These are phyloP conservation scores for Pseudoips prasinana DNA, from an alignment of 2,888 invertebrate genomes.

Conservation along the genomic window DNA sequence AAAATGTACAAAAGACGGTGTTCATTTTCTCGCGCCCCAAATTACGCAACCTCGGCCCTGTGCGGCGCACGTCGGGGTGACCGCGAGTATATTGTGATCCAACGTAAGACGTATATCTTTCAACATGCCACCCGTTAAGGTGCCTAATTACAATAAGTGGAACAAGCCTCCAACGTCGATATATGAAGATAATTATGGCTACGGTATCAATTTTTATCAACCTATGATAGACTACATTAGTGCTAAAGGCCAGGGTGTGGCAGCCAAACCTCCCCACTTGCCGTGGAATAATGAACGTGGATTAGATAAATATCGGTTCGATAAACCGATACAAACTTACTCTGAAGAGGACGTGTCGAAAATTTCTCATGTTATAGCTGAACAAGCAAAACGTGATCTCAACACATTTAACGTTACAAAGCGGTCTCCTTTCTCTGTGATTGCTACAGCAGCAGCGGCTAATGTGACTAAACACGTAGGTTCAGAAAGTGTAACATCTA, in stretches of 20 bases:
- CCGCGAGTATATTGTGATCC: constrained; percentile 44
- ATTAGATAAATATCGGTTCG: constrained; percentile 85
- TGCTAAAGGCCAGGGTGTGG: constrained; percentile 81
- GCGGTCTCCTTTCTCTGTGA: constrained; percentile 83
- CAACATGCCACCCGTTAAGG: constrained; percentile 70
- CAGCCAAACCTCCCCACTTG: constrained; percentile 83
- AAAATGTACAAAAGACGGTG: constrained; percentile 70
- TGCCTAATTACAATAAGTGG: constrained; percentile 73
- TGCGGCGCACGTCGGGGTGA: constrained; percentile 42
- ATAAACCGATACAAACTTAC: constrained; percentile 84
- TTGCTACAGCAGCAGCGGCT: constrained; percentile 83
- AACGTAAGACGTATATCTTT: constrained; percentile 51
- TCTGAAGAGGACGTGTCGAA: constrained; percentile 85
- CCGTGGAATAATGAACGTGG: constrained; percentile 88
- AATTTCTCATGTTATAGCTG: constrained; percentile 85
- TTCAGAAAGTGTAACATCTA: constrained; percentile 71
- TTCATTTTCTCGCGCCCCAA: constrained; percentile 50
- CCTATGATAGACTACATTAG: constrained; percentile 94
- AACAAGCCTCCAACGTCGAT: constrained; percentile 84
- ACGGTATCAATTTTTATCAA: constrained; percentile 92
- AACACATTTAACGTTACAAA: constrained; percentile 82
- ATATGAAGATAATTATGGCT: constrained; percentile 92
- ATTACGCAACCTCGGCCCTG: constrained; percentile 59
- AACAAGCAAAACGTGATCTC: constrained; percentile 86
- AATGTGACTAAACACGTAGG: constrained; percentile 85